Evolutionary conservation across 2,797 vertebrate species (phyloP), one percentile per base, ranked within the genome.

Genomic region (Protonibea diacanthus): DNA sequence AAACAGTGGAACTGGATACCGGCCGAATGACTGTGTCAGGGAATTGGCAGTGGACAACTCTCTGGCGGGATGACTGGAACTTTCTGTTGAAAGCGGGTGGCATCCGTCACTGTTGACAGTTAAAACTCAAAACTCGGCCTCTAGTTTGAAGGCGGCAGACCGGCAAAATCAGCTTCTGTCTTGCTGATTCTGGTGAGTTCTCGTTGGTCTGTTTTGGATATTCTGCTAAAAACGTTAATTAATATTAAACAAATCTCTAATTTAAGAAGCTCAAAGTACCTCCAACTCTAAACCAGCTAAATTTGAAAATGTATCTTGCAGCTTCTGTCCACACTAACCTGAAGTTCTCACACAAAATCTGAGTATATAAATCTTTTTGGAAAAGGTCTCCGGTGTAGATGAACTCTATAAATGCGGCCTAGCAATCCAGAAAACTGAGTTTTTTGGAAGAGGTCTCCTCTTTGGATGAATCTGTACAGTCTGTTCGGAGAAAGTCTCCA

Each of bases 21-120:
- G 76, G 78, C 76, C 68, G 57, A 59, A 83, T 70, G 86, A 86
- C 79, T 78, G 87, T 76, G 84, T 86, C 75, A 80, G 88, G 81
- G 87, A 84, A 57, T 60, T 91, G 92, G 93, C 94, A 94, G 92
- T 94, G 89, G 87, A 79, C 70, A 64, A 86, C 82, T 86, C 86
- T 92, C 83, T 86, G 85, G 78, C 56, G 60, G 83, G 81, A 86
- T 75, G 79, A 90, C 74, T 79, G 65, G 74, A 83, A 63, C 78
- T 18, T 80, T 85, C 69, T 59, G 78, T 42, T 71, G 74, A 15
- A 62, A 73, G 84, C 20, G 40, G 78, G 66, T 44, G 74, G 67
- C 66, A 23, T 77, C 76, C 52, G 45, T 74, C 71, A 48, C 56
- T 49, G 80, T 55, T 51, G 71, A 78, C 61, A 49, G 58, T 47